phyloP scores from a whole-genome alignment of 2,888 invertebrate species.

The Scaptodrosophila latifasciaeformis region DNA sequence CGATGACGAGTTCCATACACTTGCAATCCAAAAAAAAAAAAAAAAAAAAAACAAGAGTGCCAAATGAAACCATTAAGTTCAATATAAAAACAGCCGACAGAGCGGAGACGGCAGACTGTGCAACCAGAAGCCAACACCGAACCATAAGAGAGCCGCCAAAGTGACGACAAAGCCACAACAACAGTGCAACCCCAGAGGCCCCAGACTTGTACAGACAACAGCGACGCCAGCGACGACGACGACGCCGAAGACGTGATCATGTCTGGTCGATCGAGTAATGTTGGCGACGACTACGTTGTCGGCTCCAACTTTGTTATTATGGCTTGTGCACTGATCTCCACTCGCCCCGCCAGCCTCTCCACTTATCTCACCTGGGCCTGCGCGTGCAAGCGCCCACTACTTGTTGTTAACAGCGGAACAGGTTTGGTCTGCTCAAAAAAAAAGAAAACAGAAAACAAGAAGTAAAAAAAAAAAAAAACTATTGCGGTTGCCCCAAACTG shows the following conservation, averaged over 20 bases:
- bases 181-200: slow-evolving; percentile 6
- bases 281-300: slow-evolving; percentile 49
- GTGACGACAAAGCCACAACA: slow-evolving; percentile 48
- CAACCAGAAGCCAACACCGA: slow-evolving; percentile 61
- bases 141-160: slow-evolving; percentile 53
- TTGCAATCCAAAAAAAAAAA: too few relatives aligned
- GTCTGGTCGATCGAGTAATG: slow-evolving; percentile 57
- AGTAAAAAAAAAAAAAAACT: too few relatives aligned
- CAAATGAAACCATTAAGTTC: slow-evolving; percentile 63
- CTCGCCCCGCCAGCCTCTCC: slow-evolving; percentile 23
- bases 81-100: not conserved
- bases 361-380: too few relatives aligned
- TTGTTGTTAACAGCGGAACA: slow-evolving; percentile 36
- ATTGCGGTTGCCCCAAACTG: too few relatives aligned
- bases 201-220: slow-evolving; percentile 9
- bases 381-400: slow-evolving; percentile 7
- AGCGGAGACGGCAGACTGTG: slow-evolving; percentile 31
- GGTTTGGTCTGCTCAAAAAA: slow-evolving; percentile 60
- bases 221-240: slow-evolving; percentile 2
- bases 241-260: slow-evolving; percentile 54
- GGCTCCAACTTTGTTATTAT: slow-evolving; percentile 64
- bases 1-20: too few relatives aligned
- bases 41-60: too few relatives aligned
- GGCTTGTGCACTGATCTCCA: slow-evolving; percentile 57
- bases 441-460: too few relatives aligned